A percentile compares a stretch with the other conserved stretches of the same genome.
Evolutionary conservation across 2,797 vertebrate species (phyloP).

Genomic region (Ctenopoma multispine): DNA sequence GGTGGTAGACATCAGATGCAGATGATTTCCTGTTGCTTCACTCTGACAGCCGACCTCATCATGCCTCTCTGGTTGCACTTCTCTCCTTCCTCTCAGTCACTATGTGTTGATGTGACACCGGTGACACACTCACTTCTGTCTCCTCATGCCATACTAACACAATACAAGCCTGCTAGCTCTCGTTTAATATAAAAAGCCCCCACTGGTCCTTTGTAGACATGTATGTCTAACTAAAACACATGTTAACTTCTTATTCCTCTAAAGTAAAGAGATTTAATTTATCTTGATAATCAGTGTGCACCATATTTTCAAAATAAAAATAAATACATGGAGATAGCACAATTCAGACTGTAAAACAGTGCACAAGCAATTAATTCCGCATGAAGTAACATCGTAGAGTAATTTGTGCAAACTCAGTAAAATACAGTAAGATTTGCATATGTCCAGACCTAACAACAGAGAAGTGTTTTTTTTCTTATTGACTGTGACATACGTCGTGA

Average conservation of each 20-base stretch:
- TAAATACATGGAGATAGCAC: background rate
- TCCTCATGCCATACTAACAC: constrained; percentile 33
- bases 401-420: background rate
- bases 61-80: constrained; percentile 84
- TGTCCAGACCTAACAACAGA: constrained; percentile 17
- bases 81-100: constrained; percentile 71
- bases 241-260: no score
- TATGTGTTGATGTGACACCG: constrained; percentile 50
- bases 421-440: background rate
- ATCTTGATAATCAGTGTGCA: background rate
- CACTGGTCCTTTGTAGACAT: background rate
- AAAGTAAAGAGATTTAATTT: background rate
- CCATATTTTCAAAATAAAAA: background rate
- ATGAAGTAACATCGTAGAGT: background rate
- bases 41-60: constrained; percentile 68
- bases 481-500: background rate
- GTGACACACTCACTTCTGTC: constrained; percentile 63
- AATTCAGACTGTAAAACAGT: background rate
- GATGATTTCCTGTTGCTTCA: constrained; percentile 86
- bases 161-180: background rate
- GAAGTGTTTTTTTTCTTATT: constrained; percentile 42
- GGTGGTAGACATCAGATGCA: constrained; percentile 82
- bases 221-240: background rate
- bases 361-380: background rate
- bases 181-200: no score